Evolutionary conservation across 92 coral and sea anemone species (phyloP).

Genomic region (Palythoa grandis): DNA sequence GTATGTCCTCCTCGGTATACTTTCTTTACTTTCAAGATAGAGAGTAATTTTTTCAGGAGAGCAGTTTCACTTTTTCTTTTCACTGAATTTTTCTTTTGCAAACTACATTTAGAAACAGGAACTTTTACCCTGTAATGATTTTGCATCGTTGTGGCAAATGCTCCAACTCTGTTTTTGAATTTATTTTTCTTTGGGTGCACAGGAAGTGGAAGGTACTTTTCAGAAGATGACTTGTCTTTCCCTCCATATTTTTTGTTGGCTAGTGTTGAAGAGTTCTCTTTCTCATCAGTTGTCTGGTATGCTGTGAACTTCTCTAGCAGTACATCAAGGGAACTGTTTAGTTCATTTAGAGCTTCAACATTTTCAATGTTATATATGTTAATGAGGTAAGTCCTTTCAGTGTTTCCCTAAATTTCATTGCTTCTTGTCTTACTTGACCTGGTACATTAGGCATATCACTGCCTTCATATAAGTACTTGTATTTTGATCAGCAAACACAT

Average conservation of each 20-base stretch:
- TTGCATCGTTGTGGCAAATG: conserved; percentile 56
- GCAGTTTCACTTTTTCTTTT: conserved; percentile 9
- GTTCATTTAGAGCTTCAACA: conserved; percentile 37
- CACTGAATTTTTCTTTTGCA: neutral
- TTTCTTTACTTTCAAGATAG: conserved; percentile 24
- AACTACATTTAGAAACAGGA: neutral
- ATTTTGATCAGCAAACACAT: conserved; percentile 17
- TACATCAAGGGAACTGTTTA: conserved; percentile 34
- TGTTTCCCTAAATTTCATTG: conserved; percentile 48
- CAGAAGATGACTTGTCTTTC: conserved; percentile 7
- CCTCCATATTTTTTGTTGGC: neutral
- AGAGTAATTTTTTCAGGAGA: conserved; percentile 35
- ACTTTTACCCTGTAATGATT: conserved; percentile 29
- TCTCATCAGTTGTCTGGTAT: conserved; percentile 51
- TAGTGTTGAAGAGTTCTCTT: conserved; percentile 34
- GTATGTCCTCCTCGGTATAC: conserved; percentile 18
- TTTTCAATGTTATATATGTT: conserved; percentile 46
- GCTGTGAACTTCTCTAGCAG: conserved; percentile 34
- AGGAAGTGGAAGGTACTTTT: conserved; percentile 50
- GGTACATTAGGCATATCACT: neutral
- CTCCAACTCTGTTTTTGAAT: conserved; percentile 42
- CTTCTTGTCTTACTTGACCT: conserved; percentile 40
- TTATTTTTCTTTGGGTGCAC: conserved; percentile 54
- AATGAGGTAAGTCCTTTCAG: conserved; percentile 47
- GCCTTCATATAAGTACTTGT: neutral